Percentiles rank a stretch among this genome's conserved stretches.
These are phyloP conservation scores for Pseudanteris insignis DNA, from an alignment of 2,888 invertebrate species.

Conservation along the genomic window DNA sequence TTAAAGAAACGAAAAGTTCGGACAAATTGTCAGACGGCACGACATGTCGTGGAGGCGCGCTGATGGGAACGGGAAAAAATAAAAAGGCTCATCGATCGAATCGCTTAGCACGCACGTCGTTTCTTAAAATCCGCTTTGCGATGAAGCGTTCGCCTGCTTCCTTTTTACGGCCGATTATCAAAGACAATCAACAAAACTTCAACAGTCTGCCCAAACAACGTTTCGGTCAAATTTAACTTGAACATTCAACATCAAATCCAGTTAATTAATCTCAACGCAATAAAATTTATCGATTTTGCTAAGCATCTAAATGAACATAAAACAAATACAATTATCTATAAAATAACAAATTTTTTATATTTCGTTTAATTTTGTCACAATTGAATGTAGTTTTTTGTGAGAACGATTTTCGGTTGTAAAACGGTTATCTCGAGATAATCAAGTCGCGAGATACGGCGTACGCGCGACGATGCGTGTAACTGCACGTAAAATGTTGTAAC, in stretches of 20 bases:
- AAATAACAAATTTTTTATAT: too few relatives aligned
- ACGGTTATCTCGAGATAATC: constrained; percentile 43
- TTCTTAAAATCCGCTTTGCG: constrained; percentile 45
- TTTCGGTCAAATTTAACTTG: neutral
- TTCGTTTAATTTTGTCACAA: too few relatives aligned
- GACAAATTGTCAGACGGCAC: constrained; percentile 50
- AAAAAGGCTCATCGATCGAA: constrained; percentile 51
- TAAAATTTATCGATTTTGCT: too few relatives aligned
- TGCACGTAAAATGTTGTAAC: constrained; percentile 50
- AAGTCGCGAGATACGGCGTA: constrained; percentile 45
- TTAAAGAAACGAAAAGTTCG: constrained; percentile 41
- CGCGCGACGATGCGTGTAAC: constrained; percentile 51
- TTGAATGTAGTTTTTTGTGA: too few relatives aligned
- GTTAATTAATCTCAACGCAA: too few relatives aligned
- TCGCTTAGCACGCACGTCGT: constrained; percentile 48
- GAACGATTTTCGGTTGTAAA: too few relatives aligned
- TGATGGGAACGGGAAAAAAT: constrained; percentile 36
- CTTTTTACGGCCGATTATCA: constrained; percentile 36
- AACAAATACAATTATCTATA: too few relatives aligned
- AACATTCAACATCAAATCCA: too few relatives aligned
- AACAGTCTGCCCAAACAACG: constrained; percentile 33
- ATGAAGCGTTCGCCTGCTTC: constrained; percentile 28
- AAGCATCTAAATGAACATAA: too few relatives aligned
- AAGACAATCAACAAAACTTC: constrained; percentile 42
- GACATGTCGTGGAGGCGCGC: constrained; percentile 45